Percentiles rank a stretch among this genome's conserved stretches.
These are phyloP conservation scores for Chaetops frenatus DNA, from an alignment of 2,113 vertebrate genomes.

Conservation along the genomic window DNA sequence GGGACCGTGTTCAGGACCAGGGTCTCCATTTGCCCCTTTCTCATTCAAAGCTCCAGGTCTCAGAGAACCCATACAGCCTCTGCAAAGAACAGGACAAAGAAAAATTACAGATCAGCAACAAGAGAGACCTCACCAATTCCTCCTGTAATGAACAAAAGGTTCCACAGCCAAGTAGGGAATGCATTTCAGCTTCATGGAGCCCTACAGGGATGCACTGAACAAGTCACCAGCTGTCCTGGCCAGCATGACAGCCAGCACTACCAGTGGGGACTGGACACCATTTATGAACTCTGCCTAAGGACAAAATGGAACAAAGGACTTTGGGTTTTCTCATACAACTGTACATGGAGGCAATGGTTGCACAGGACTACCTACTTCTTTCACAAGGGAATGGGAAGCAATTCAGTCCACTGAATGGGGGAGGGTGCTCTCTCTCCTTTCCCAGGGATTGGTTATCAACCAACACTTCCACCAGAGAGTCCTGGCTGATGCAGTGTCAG, in stretches of 20 bases:
- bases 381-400: not conserved
- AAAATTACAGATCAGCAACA: not conserved
- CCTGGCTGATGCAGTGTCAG: not conserved
- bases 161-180: constrained; percentile 43
- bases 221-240: constrained; percentile 23
- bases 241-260: constrained; percentile 27
- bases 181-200: constrained; percentile 43
- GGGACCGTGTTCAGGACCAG: not conserved
- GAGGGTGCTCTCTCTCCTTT: not conserved
- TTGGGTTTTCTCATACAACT: not conserved
- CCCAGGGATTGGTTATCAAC: not conserved
- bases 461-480: not conserved
- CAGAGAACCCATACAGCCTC: not conserved
- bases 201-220: not conserved
- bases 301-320: not conserved
- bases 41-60: not conserved
- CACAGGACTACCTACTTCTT: not conserved
- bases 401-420: not conserved
- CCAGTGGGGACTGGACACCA: constrained; percentile 32
- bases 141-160: not conserved
- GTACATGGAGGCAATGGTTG: not conserved
- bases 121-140: constrained; percentile 22
- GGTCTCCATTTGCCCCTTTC: not conserved
- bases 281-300: constrained; percentile 49
- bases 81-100: not conserved